phyloP scores from a whole-genome alignment of 2,797 vertebrate species.

The Oryzias sinensis region DNA sequence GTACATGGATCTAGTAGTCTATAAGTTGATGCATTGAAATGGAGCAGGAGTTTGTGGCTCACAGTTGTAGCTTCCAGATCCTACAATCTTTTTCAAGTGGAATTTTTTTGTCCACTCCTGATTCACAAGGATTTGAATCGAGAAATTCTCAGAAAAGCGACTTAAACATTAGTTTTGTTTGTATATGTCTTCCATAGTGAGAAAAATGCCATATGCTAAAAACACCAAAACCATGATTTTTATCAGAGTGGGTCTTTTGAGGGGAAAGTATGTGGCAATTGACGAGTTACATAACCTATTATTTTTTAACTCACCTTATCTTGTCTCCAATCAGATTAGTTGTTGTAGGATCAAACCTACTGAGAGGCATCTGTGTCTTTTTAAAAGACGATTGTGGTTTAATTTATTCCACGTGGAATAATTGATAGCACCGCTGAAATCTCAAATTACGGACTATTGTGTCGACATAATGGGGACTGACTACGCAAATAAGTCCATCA shows the following conservation, averaged over 20 bases:
- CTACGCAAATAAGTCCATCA: conserved; percentile 25
- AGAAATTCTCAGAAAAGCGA: too few species aligned
- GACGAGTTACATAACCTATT: conserved; percentile 48
- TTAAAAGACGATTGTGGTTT: conserved; percentile 43
- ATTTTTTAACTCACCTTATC: conserved; percentile 39
- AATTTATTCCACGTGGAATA: conserved; percentile 44
- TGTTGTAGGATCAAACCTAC: conserved; percentile 36
- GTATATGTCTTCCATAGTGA: too few species aligned
- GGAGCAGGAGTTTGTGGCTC: too few species aligned
- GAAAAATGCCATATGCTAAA: too few species aligned
- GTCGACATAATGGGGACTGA: conserved; percentile 10
- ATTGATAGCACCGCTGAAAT: conserved; percentile 41
- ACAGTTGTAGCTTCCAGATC: too few species aligned
- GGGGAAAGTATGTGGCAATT: conserved; percentile 17
- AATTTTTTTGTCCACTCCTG: too few species aligned
- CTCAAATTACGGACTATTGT: conserved; percentile 33
- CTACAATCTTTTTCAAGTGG: too few species aligned
- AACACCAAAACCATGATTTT: too few species aligned
- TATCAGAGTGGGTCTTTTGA: conserved; percentile 30
- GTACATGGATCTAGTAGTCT: too few species aligned
- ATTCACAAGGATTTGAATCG: too few species aligned
- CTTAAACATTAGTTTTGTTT: too few species aligned
- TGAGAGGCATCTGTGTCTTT: conserved; percentile 49
- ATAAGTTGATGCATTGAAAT: too few species aligned
- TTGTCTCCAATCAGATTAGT: conserved; percentile 48